Conservation (phyloP, 2,113 vertebrate genomes). For the Microtus ochrogaster region DNA sequence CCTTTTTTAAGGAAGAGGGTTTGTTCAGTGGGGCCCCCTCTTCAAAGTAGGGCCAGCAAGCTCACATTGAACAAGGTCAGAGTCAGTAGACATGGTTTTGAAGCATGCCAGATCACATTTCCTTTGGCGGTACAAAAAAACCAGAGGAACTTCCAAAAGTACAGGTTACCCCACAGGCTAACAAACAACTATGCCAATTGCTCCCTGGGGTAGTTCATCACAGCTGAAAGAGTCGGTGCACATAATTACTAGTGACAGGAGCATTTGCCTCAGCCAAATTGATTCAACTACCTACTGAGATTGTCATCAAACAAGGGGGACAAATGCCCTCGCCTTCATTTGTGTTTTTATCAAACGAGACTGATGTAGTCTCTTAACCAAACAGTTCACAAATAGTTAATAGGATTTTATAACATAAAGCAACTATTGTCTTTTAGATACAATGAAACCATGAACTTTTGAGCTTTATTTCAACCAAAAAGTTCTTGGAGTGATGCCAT, state of each 20-base stretch:
- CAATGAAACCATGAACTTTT: constrained; percentile 31
- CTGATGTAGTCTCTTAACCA: neutral
- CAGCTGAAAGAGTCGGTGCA: constrained; percentile 18
- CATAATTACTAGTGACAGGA: constrained; percentile 65
- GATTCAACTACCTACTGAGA: constrained; percentile 45
- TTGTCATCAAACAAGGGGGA: constrained; percentile 7
- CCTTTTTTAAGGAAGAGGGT: constrained; percentile 52
- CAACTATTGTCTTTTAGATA: constrained; percentile 5
- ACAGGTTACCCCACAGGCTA: constrained; percentile 59
- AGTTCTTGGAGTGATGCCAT: neutral
- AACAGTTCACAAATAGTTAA: constrained; percentile 16
- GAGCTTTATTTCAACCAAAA: constrained; percentile 40
- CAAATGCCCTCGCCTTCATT: constrained; percentile 3
- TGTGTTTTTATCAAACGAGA: neutral
- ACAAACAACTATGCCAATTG: constrained; percentile 69
- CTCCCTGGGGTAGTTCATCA: constrained; percentile 52
- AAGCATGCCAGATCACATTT: constrained; percentile 67
- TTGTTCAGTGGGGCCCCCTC: constrained; percentile 58
- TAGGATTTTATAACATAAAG: neutral
- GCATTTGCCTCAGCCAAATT: constrained; percentile 34
- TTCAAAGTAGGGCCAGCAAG: constrained; percentile 64
- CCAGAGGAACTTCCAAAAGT: constrained; percentile 57
- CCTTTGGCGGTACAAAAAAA: constrained; percentile 64
- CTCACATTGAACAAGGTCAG: constrained; percentile 60
- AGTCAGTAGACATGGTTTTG: constrained; percentile 63